Evolutionary conservation across 1,140 invertebrate genomes (phyloP).

Genomic region (Drosophila lacertosa): DNA sequence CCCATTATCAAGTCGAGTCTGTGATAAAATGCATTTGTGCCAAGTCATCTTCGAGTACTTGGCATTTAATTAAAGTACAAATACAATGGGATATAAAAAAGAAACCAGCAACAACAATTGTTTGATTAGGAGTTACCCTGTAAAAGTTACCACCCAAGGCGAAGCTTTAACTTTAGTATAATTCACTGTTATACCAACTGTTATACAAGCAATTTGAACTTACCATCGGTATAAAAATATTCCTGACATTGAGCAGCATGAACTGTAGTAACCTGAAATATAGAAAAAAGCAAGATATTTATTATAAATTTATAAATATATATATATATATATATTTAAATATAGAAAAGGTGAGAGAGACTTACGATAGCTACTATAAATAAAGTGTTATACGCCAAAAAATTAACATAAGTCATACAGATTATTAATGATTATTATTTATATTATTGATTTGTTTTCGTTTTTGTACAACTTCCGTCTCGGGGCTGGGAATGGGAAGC

Average conservation of each 20-base stretch:
- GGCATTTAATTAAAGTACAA: conserved; percentile 21
- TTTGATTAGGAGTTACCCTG: conserved; percentile 14
- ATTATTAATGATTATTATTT: conserved; percentile 73
- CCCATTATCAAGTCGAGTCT: conserved; percentile 18
- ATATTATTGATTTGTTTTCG: conserved; percentile 72
- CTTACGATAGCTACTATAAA: conserved; percentile 70
- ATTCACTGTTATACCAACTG: neutral
- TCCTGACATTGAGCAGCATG: conserved; percentile 81
- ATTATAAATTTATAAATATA: conserved; percentile 17
- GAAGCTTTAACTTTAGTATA: too few relatives aligned
- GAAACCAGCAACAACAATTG: neutral
- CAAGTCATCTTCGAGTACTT: conserved; percentile 11
- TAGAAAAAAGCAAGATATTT: conserved; percentile 37
- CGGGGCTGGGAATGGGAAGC: conserved; percentile 26
- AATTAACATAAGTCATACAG: conserved; percentile 73
- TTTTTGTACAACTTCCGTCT: conserved; percentile 62
- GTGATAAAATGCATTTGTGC: conserved; percentile 3
- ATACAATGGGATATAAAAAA: neutral
- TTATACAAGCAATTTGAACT: conserved; percentile 24
- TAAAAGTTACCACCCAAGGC: too few relatives aligned
- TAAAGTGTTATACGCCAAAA: conserved; percentile 39
- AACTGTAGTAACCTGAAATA: conserved; percentile 83
- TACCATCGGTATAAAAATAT: conserved; percentile 80
- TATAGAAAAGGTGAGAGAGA: conserved; percentile 25
- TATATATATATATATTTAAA: conserved; percentile 19